phyloP scores from a whole-genome alignment of 2,113 vertebrate genomes.

The Odontesthes bonariensis region DNA sequence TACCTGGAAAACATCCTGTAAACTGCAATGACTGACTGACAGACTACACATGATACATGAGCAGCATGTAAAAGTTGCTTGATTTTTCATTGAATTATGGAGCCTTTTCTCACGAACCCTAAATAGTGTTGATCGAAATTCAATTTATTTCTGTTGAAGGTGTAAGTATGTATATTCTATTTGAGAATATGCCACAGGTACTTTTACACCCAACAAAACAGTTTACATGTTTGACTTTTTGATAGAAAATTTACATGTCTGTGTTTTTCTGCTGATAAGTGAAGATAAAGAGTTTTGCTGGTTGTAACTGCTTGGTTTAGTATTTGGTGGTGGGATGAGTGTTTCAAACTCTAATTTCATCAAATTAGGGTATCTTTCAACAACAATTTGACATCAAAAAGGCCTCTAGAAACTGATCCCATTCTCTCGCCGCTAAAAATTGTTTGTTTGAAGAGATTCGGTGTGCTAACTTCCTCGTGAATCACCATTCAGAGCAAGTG shows the following conservation, averaged over 20 bases:
- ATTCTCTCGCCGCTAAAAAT: not conserved
- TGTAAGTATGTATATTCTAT: too few relatives aligned
- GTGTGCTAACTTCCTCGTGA: not conserved
- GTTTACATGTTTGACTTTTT: too few relatives aligned
- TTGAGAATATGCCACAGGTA: too few relatives aligned
- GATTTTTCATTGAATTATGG: too few relatives aligned
- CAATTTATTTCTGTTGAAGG: too few relatives aligned
- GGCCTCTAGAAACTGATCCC: not conserved
- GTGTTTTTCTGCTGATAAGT: not conserved
- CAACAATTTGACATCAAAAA: not conserved
- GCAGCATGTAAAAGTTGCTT: too few relatives aligned
- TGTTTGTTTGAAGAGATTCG: too few relatives aligned
- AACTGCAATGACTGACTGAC: not conserved
- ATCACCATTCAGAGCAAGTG: constrained; percentile 4
- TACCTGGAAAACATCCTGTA: not conserved
- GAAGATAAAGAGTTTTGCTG: too few relatives aligned
- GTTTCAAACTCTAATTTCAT: not conserved
- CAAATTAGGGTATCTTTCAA: constrained; percentile 12
- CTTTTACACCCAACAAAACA: too few relatives aligned
- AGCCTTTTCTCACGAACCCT: too few relatives aligned
- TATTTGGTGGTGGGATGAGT: not conserved
- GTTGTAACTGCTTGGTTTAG: not conserved
- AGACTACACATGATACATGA: too few relatives aligned
- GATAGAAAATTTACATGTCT: not conserved
- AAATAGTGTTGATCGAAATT: too few relatives aligned